Conservation (phyloP, 2,113 vertebrate genomes). For the Cyprinus carpio region DNA sequence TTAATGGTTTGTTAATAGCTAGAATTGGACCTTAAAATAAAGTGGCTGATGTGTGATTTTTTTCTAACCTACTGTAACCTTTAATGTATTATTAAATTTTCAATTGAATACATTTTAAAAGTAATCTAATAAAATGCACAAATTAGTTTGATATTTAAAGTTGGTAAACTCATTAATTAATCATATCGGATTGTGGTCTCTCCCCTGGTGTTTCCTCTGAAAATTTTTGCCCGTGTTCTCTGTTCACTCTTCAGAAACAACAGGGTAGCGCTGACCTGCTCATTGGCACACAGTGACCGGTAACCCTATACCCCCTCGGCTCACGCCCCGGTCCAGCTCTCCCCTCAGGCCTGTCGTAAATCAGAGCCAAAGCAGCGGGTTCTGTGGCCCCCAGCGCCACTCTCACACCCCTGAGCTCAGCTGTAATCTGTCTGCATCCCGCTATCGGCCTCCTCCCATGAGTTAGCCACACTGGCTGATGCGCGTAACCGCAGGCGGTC, state of each 20-base stretch:
- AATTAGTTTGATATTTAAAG: background rate
- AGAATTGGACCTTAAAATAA: no score
- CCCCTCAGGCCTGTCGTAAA: constrained; percentile 32
- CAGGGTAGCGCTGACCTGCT: constrained; percentile 19
- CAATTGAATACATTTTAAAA: background rate
- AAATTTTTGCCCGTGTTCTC: background rate
- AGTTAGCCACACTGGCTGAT: constrained; percentile 32
- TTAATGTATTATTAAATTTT: background rate
- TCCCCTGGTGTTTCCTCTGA: background rate
- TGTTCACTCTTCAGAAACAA: background rate
- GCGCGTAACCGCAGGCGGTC: constrained; percentile 32
- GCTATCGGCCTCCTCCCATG: constrained; percentile 39
- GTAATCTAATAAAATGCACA: background rate
- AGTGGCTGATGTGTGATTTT: background rate
- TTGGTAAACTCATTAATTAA: background rate
- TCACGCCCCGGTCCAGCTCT: constrained; percentile 29
- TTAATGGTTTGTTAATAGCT: no score
- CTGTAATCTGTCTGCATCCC: constrained; percentile 32
- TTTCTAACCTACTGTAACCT: background rate
- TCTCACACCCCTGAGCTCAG: constrained; percentile 31
- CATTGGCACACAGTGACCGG: constrained; percentile 21
- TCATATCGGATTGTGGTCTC: background rate
- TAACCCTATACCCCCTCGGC: constrained; percentile 35
- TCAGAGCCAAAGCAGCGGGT: constrained; percentile 14
- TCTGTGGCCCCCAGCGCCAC: background rate